phyloP scores from a whole-genome alignment of 1,140 invertebrate species.

The Brachionus calyciflorus region DNA sequence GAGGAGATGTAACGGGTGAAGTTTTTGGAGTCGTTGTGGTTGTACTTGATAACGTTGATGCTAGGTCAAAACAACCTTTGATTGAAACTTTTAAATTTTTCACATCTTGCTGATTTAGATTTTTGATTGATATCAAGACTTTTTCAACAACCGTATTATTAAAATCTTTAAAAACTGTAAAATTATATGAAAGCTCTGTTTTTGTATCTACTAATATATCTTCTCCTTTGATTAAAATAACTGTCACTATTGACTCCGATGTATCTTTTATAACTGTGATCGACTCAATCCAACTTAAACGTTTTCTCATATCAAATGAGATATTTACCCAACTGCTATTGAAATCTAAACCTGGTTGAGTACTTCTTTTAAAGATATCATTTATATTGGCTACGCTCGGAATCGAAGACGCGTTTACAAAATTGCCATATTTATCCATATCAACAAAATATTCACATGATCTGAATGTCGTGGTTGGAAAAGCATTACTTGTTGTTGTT shows the following conservation, averaged over 20 bases:
- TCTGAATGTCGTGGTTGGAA: background rate
- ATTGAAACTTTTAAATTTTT: slow-evolving; percentile 9
- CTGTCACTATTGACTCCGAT: background rate
- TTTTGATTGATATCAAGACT: background rate
- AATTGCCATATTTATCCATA: background rate
- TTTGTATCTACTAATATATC: background rate
- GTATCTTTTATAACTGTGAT: slow-evolving; percentile 1
- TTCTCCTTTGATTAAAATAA: background rate
- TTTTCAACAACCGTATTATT: background rate
- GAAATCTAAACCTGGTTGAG: background rate
- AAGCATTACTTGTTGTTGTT: background rate
- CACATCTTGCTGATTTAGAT: background rate
- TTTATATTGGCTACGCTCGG: slow-evolving; percentile 5
- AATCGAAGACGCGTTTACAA: slow-evolving; percentile 1
- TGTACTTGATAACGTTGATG: background rate
- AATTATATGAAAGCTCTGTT: background rate
- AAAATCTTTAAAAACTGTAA: background rate
- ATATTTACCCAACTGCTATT: background rate
- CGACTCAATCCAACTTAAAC: background rate
- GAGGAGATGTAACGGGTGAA: too few species aligned
- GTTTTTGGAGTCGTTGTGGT: background rate
- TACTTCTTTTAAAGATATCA: background rate
- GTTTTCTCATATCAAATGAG: slow-evolving; percentile 1
- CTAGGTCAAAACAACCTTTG: background rate
- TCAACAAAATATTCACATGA: slow-evolving; percentile 3